Base-by-base conservation (phyloP, 2,888 invertebrate genomes). In the Aplocera efformata region DNA sequence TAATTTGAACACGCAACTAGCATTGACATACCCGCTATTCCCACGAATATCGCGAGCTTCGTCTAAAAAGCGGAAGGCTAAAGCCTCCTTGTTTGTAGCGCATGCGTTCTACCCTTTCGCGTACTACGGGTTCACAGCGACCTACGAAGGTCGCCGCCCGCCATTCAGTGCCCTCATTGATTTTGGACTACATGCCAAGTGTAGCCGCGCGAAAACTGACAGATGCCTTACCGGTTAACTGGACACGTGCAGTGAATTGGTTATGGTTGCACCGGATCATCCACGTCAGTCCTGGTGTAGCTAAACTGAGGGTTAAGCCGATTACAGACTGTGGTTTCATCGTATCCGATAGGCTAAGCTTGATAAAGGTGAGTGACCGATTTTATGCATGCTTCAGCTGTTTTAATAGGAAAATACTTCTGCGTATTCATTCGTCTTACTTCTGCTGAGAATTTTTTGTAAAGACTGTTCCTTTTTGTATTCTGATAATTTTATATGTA, bases 81-180 rank as follows among this genome's bases (percentile, higher is more conserved):
- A 27, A 49, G 41, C 42, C 13, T 2, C 3, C 13, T 17, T 42
- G 49, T 30, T 27, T 33, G 21, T 21, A 42, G 68, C 84, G 84
- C 85, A 83, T 82, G 84, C 83, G 82, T 60, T 58, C 9, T 67
- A 55, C 58, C 60, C 70, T 67, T 64, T 72, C 72, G 63, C 79
- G 83, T 84, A 85, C 77, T 82, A 84, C 81, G 63, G 65, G 63
- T 61, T 63, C 59, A 58, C 53, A 61, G 55, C 83, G 83, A 82
- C 85, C 84, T 83, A 81, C 76, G 64, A 70, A 82, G 83, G 82
- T 83, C 81, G 77, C 67, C 72, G 74, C 72, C 73, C 70, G 71
- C 75, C 84, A 82, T 84, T 84, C 77, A 84, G 69, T 64, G 63
- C 58, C 57, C 67, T 75, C 83, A 84, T 85, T 84, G 83, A 84